Evolutionary conservation across 1,140 invertebrate species (phyloP), one percentile per base, ranked within the genome.

Genomic region (Eupristina koningsbergeri): DNA sequence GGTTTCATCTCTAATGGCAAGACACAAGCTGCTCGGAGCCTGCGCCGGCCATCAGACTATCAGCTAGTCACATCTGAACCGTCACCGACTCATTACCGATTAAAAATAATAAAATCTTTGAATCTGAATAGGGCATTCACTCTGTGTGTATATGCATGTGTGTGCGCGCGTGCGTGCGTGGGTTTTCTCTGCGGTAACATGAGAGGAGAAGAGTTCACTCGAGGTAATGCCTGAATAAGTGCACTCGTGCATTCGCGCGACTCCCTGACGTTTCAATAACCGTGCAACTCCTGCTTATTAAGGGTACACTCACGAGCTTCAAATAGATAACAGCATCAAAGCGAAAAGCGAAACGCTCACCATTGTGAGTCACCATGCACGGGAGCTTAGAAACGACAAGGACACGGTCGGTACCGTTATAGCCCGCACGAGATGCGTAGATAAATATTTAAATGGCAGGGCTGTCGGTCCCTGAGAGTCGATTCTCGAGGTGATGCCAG

Each of bases 371-470:
- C 78, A 39, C 34, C 73, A 47, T 8, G 47, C 79, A 81, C 73
- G 73, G 80, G 50, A 47, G 6, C 39, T 47, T 67, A 71, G 29
- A 79, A 85, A 71, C 34, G 53, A 69, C 76, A 45, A 67, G 58
- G 61, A 63, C 39, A 73, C 47, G 41, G 36, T 34, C 61, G 53
- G 81, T 86, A 80, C 86, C 80, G 85, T 86, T 86, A 86, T 5
- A 45, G 45, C 53, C 82, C 79, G n/a, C 81, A 84, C 85, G 82
- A 86, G 81, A 86, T 85, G 88, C 85, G 82, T 85, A 86, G 84
- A 87, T 87, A 89, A 88, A 88, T 87, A 88, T 88, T 86, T 71
- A 86, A 88, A 87, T 85, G 80, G 71, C 79, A 86, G 53, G 84
- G 53, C 26, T 26, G n/a, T n/a, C n/a, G n/a, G n/a, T n/a, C n/a